phyloP scores from a whole-genome alignment of 1,140 invertebrate genomes.

The Drosophila burlai region DNA sequence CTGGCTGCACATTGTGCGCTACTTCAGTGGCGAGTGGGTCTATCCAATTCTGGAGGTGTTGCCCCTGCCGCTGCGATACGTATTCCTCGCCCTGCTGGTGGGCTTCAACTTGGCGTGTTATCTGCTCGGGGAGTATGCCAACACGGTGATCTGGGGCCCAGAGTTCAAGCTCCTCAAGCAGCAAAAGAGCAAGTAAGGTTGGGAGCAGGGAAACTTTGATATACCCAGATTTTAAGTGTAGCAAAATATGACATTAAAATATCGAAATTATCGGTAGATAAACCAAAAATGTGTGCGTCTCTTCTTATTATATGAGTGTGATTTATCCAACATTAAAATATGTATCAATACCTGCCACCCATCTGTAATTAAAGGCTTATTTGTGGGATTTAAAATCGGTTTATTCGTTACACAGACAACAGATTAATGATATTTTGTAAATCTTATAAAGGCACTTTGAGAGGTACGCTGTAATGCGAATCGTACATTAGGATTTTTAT shows the following conservation, averaged over 20 bases:
- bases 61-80: constrained; percentile 58
- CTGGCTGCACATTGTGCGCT: constrained; percentile 75
- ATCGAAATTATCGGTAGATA: not conserved
- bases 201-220: not conserved
- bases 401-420: constrained; percentile 68
- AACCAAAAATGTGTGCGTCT: not conserved
- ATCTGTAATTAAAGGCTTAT: not conserved
- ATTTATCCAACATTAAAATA: not conserved
- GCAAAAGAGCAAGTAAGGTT: constrained; percentile 52
- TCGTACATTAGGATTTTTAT: constrained; percentile 9
- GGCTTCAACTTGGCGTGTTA: constrained; percentile 69
- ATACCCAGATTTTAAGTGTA: not conserved
- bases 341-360: not conserved
- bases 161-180: constrained; percentile 60
- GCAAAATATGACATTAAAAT: not conserved
- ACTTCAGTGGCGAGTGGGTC: constrained; percentile 76
- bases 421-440: constrained; percentile 40
- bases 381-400: constrained; percentile 64
- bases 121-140: constrained; percentile 65
- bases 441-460: constrained; percentile 52
- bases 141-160: constrained; percentile 68
- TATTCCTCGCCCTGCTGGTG: constrained; percentile 63
- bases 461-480: constrained; percentile 26
- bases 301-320: not conserved
- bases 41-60: constrained; percentile 72